Evolutionary conservation across 2,888 invertebrate genomes (phyloP), one percentile per base, ranked within the genome.

Genomic region (Willowsia nigromaculata): DNA sequence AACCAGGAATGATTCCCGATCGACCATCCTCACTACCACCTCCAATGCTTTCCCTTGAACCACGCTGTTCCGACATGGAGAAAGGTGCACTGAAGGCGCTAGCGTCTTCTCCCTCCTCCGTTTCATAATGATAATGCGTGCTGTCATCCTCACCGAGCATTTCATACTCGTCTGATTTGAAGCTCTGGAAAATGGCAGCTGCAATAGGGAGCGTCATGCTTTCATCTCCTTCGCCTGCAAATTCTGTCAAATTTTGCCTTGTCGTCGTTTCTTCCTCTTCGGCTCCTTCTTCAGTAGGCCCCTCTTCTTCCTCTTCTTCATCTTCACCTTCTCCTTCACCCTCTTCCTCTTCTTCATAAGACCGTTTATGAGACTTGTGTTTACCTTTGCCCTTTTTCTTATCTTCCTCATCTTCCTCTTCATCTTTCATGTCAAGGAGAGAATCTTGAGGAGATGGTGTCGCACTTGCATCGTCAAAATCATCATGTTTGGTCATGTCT

Each of bases 81-180:
- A 88, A 88, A 27, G 88, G 88, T 7, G 88, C 74, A 50, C 88
- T 88, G 37, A 76, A 59, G 0, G 37, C 82, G 37, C 74, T 82
- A 3, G 82, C 74, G 93, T 93, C 87, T 94, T 93, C 5, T 90
- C 68, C 56, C 89, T 91, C 15, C 85, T 92, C 76, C 94, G 94
- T 74, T 94, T 94, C 81, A 94, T 94, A 83, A 81, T 93, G 82
- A 93, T 93, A 87, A 84, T 91, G 18, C 93, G 91, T 91, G 65
- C 92, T 93, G 93, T 93, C 13, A 93, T 90, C 91, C 81, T 83
- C 62, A 83, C 80, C 76, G 18, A 1, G 43, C 43, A 47, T 59
- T 62, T 85, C 85, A 47, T 84, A 84, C 27, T 84, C 71, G 27
- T 84, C 84, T 1, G 84, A 84, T 13, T 68, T 53, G 74, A 74